Percentiles rank a stretch among this genome's conserved stretches.
phyloP scores from a whole-genome alignment of 92 coral and sea anemone genomes.

The Hydrozoanthus gracilis region DNA sequence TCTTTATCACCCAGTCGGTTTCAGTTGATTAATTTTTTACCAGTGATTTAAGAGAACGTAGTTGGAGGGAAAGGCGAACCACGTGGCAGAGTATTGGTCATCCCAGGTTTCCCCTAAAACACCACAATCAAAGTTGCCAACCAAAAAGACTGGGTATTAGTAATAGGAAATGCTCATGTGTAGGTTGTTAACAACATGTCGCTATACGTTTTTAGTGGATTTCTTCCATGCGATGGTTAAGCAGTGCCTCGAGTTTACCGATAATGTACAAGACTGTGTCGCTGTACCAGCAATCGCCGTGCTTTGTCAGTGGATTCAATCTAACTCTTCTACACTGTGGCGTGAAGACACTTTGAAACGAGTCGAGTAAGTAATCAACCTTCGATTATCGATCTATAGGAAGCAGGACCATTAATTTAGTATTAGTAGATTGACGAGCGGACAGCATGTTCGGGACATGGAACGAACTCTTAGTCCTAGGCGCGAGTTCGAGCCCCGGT shows the following conservation, averaged over 20 bases:
- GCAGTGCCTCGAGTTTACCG: conserved; percentile 50
- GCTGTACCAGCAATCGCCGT: conserved; percentile 75
- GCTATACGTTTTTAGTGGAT: conserved; percentile 60
- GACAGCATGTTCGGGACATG: too few relatives aligned
- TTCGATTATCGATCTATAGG: neutral
- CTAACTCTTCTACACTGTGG: conserved; percentile 73
- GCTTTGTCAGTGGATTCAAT: conserved; percentile 90
- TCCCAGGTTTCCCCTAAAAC: too few relatives aligned
- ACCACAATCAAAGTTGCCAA: too few relatives aligned
- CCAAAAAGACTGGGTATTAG: too few relatives aligned
- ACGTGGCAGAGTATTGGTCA: too few relatives aligned
- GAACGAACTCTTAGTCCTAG: too few relatives aligned
- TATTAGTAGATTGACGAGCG: neutral
- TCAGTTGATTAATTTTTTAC: too few relatives aligned
- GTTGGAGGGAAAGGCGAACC: too few relatives aligned
- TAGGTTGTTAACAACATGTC: neutral
- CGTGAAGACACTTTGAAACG: conserved; percentile 75
- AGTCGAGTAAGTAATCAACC: conserved; percentile 55
- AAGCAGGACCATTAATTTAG: neutral
- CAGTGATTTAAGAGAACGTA: too few relatives aligned
- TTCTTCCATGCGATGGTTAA: conserved; percentile 67
- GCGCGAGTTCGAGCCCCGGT: too few relatives aligned
- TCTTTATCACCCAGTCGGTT: too few relatives aligned
- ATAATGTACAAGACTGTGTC: conserved; percentile 25
- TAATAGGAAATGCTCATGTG: too few relatives aligned